These are phyloP conservation scores for Drosophila yooni DNA, from an alignment of 2,888 invertebrate species.

Conservation along the genomic window DNA sequence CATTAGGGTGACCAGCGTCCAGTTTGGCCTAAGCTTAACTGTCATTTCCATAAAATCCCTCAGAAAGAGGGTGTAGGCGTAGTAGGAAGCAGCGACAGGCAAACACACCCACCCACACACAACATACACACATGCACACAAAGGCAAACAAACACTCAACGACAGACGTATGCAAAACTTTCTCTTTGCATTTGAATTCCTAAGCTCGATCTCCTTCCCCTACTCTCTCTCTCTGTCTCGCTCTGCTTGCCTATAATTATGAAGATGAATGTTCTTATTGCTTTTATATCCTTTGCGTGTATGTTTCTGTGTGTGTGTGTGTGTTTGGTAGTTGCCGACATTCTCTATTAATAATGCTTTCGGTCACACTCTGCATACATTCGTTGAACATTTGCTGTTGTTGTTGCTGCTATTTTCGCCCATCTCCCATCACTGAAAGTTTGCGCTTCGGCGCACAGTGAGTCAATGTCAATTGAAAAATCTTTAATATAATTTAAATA, in stretches of 20 bases:
- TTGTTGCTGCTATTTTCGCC: slow-evolving; percentile 7
- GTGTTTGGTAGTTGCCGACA: slow-evolving; percentile 57
- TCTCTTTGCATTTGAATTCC: slow-evolving; percentile 67
- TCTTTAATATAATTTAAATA: no score
- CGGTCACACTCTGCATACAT: slow-evolving; percentile 80
- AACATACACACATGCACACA: slow-evolving; percentile 6
- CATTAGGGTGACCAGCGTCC: slow-evolving; percentile 72
- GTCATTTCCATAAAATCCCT: slow-evolving; percentile 72
- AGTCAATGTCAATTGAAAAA: neutral
- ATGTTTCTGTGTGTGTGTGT: slow-evolving; percentile 20
- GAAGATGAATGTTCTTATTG: slow-evolving; percentile 80
- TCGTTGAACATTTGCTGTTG: slow-evolving; percentile 71
- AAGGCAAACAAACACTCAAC: slow-evolving; percentile 22
- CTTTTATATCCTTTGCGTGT: slow-evolving; percentile 69
- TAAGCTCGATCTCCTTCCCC: slow-evolving; percentile 6
- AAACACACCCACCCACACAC: neutral
- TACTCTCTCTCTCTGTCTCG: slow-evolving; percentile 11
- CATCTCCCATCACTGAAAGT: slow-evolving; percentile 51
- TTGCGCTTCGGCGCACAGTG: slow-evolving; percentile 45
- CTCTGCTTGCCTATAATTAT: slow-evolving; percentile 66
- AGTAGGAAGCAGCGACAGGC: neutral
- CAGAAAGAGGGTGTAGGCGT: neutral
- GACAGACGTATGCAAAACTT: slow-evolving; percentile 74
- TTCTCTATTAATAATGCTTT: slow-evolving; percentile 80
- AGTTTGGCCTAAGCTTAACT: slow-evolving; percentile 66